Evolutionary conservation across 2,888 invertebrate genomes (phyloP).

Genomic region (Tortricodes alternella): DNA sequence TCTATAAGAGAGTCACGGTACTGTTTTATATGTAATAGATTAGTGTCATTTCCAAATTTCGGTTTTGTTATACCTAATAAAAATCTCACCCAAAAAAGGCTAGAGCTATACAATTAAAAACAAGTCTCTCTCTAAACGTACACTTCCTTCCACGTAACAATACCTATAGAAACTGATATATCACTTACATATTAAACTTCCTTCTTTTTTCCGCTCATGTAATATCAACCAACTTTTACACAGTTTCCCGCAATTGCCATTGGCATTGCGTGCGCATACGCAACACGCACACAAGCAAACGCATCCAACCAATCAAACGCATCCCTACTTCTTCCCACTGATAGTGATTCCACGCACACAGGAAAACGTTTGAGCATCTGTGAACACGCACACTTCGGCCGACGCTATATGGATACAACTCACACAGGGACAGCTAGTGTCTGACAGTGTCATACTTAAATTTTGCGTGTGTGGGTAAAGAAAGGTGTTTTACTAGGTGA

Average conservation of each 20-base stretch:
- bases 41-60: no score
- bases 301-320: conserved; percentile 33
- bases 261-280: conserved; percentile 80
- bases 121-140: not conserved
- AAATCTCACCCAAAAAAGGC: not conserved
- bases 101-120: not conserved
- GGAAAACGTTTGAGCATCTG: conserved; percentile 4
- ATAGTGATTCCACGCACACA: conserved; percentile 33
- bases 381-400: conserved; percentile 20
- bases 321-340: conserved; percentile 10
- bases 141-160: conserved; percentile 8
- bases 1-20: no score
- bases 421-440: conserved; percentile 29
- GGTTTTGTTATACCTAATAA: no score
- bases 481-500: conserved; percentile 78
- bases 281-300: conserved; percentile 64
- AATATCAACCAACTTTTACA: conserved; percentile 66
- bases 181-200: conserved; percentile 25
- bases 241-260: conserved; percentile 77
- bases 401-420: conserved; percentile 26
- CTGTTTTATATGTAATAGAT: no score
- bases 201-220: conserved; percentile 70
- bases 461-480: conserved; percentile 69
- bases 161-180: conserved; percentile 20
- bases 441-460: conserved; percentile 22